Conservation (phyloP, 2,888 invertebrate species). For the Taenaris catops region DNA sequence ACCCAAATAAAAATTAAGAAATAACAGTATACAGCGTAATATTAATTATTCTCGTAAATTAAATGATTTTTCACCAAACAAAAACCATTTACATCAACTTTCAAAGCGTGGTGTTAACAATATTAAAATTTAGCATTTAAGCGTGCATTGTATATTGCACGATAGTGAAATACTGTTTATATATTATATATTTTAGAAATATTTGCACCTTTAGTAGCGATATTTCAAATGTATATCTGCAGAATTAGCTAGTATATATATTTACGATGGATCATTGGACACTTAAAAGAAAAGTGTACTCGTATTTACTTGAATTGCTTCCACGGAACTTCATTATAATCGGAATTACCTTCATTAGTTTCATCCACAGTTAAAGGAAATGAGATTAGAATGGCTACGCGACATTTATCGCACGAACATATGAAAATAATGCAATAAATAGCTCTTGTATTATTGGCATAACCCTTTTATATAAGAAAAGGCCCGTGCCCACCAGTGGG, state of each 20-base stretch:
- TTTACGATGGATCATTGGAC: constrained; percentile 44
- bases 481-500: too few species aligned
- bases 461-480: too few species aligned
- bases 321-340: constrained; percentile 10
- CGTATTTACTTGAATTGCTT: constrained; percentile 8
- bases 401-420: too few species aligned
- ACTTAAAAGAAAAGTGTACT: constrained; percentile 34
- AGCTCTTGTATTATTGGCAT: too few species aligned
- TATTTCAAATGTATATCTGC: constrained; percentile 72
- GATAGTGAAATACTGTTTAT: constrained; percentile 64
- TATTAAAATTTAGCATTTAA: constrained; percentile 42
- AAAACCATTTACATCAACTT: neutral
- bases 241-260: constrained; percentile 67
- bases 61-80: neutral
- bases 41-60: too few species aligned
- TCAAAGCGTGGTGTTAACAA: constrained; percentile 15
- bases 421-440: too few species aligned
- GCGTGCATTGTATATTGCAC: constrained; percentile 76
- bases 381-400: too few species aligned
- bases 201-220: constrained; percentile 77
- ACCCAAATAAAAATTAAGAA: too few species aligned
- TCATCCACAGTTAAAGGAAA: too few species aligned
- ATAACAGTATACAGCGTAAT: too few species aligned
- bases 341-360: neutral
- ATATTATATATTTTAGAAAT: constrained; percentile 75